Conservation (phyloP, 2,888 invertebrate genomes). For the Zhuqinia jingwanae region DNA sequence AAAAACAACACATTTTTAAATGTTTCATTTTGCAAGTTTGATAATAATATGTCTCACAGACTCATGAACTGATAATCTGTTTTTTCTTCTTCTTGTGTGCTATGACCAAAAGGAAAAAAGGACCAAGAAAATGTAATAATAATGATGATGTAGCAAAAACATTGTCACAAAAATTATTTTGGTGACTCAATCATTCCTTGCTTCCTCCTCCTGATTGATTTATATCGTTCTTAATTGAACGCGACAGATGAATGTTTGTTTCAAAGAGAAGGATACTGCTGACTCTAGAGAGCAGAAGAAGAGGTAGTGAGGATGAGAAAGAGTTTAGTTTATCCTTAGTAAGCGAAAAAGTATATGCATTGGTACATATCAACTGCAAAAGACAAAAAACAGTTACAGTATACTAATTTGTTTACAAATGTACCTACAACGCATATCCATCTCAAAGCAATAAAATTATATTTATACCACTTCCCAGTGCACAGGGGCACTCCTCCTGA, state of each 20-base stretch:
- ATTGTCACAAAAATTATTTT: constrained; percentile 51
- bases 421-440: neutral
- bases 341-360: constrained; percentile 15
- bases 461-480: constrained; percentile 10
- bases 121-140: neutral
- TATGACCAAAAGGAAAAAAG: neutral
- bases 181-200: constrained; percentile 61
- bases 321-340: neutral
- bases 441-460: constrained; percentile 20
- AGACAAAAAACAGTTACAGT: constrained; percentile 45
- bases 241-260: constrained; percentile 42
- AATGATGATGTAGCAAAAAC: constrained; percentile 30
- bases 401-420: neutral
- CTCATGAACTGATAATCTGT: constrained; percentile 19
- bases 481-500: no score
- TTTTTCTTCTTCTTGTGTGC: neutral
- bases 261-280: constrained; percentile 1
- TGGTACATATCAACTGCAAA: neutral
- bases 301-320: neutral
- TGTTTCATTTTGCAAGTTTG: constrained; percentile 11
- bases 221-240: constrained; percentile 59
- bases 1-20: constrained; percentile 18
- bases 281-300: neutral
- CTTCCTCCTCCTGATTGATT: constrained; percentile 51
- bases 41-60: neutral